Evolutionary conservation across 2,113 vertebrate genomes (phyloP).

Genomic region (Periophthalmus modestus): DNA sequence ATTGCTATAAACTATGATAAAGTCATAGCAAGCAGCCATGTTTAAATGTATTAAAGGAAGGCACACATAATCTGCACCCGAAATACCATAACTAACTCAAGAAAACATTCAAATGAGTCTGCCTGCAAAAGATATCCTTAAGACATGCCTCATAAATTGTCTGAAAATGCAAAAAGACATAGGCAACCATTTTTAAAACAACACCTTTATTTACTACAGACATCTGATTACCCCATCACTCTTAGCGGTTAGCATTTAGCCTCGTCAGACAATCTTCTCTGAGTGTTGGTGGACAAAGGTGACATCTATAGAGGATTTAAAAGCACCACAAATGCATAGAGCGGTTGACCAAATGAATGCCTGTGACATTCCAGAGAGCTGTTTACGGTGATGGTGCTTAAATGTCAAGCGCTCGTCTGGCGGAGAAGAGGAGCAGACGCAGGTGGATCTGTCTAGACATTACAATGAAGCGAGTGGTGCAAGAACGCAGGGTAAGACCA

Average conservation of each 20-base stretch:
- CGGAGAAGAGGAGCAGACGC: slow-evolving; percentile 12
- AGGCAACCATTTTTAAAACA: background rate
- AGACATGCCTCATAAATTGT: background rate
- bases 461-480: slow-evolving; percentile 29
- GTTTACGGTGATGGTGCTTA: slow-evolving; percentile 62
- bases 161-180: background rate
- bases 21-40: background rate
- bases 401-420: slow-evolving; percentile 67
- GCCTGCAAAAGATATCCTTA: no score
- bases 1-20: background rate
- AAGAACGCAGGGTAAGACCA: slow-evolving; percentile 13
- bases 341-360: slow-evolving; percentile 67
- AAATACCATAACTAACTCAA: no score
- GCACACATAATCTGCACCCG: no score
- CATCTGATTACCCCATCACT: background rate
- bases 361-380: slow-evolving; percentile 60
- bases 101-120: no score
- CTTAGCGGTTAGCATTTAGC: background rate
- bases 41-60: background rate
- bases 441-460: slow-evolving; percentile 41
- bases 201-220: background rate
- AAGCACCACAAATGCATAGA: slow-evolving; percentile 18
- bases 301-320: background rate
- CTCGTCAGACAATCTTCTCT: background rate
- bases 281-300: background rate